A percentile compares a stretch with the other conserved stretches of the same genome.
phyloP scores from a whole-genome alignment of 2,797 vertebrate genomes.

The Anas capensis region DNA sequence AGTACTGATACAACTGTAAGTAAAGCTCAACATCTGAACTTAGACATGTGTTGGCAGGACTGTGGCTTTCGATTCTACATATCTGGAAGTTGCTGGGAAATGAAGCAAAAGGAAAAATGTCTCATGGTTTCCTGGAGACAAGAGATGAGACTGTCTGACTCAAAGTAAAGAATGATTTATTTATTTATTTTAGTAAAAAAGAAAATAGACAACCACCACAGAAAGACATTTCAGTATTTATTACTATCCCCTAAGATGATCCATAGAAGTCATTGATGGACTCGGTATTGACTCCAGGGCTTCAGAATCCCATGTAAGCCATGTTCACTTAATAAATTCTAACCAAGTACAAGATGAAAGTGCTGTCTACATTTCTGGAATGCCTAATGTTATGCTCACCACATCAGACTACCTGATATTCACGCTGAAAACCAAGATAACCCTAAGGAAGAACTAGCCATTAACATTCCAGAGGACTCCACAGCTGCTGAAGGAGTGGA shows the following conservation, averaged over 20 bases:
- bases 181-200: background rate
- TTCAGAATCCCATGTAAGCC: background rate
- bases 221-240: background rate
- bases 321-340: slow-evolving; percentile 57
- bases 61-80: background rate
- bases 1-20: background rate
- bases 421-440: slow-evolving; percentile 43
- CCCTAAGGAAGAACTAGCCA: background rate
- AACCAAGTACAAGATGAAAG: slow-evolving; percentile 49
- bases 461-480: slow-evolving; percentile 36
- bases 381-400: slow-evolving; percentile 5
- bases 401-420: background rate
- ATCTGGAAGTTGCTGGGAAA: background rate
- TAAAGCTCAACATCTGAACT: background rate
- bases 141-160: background rate
- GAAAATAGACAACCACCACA: background rate
- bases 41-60: background rate
- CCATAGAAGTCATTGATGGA: background rate
- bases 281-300: slow-evolving; percentile 10
- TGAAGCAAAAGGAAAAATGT: background rate
- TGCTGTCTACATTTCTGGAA: slow-evolving; percentile 10
- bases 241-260: background rate
- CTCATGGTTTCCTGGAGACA: background rate
- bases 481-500: background rate
- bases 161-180: background rate